phyloP scores from a whole-genome alignment of 2,797 vertebrate genomes.

The Danionella dracula region DNA sequence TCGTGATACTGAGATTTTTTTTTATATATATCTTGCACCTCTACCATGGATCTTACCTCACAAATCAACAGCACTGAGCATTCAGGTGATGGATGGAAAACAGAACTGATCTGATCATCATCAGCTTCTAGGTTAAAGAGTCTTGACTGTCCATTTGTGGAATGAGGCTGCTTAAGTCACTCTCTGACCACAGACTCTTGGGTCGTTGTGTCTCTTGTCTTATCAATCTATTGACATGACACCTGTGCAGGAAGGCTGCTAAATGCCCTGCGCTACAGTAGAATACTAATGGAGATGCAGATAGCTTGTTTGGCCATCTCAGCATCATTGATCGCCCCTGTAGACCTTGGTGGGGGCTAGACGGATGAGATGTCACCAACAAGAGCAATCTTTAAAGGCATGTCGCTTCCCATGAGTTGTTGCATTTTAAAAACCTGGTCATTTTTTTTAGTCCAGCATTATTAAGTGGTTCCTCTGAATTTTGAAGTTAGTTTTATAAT shows the following conservation, averaged over 20 bases:
- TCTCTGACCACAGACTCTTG: slow-evolving; percentile 49
- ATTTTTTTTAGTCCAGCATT: too few species aligned
- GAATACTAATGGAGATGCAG: slow-evolving; percentile 76
- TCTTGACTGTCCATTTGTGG: background rate
- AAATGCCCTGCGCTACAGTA: slow-evolving; percentile 39
- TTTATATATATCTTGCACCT: too few species aligned
- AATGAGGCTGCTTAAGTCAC: slow-evolving; percentile 57
- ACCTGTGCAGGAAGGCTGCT: slow-evolving; percentile 51
- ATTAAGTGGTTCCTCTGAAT: too few species aligned
- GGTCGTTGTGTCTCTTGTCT: slow-evolving; percentile 65
- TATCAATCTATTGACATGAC: slow-evolving; percentile 75
- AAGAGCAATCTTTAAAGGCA: slow-evolving; percentile 57
- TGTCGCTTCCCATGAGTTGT: slow-evolving; percentile 39
- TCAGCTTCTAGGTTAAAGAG: background rate
- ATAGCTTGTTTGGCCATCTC: slow-evolving; percentile 71
- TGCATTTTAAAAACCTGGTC: too few species aligned
- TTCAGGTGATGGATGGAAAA: slow-evolving; percentile 14
- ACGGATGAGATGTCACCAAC: slow-evolving; percentile 70
- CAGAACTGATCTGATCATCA: background rate
- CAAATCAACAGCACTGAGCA: background rate
- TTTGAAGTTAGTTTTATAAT: too few species aligned
- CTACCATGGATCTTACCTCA: too few species aligned
- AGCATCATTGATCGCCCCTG: slow-evolving; percentile 74
- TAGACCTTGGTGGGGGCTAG: slow-evolving; percentile 56
- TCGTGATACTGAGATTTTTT: too few species aligned